A percentile compares a stretch with the other conserved stretches of the same genome.
phyloP scores from a whole-genome alignment of 2,113 vertebrate genomes.

The Pyxicephalus adspersus region DNA sequence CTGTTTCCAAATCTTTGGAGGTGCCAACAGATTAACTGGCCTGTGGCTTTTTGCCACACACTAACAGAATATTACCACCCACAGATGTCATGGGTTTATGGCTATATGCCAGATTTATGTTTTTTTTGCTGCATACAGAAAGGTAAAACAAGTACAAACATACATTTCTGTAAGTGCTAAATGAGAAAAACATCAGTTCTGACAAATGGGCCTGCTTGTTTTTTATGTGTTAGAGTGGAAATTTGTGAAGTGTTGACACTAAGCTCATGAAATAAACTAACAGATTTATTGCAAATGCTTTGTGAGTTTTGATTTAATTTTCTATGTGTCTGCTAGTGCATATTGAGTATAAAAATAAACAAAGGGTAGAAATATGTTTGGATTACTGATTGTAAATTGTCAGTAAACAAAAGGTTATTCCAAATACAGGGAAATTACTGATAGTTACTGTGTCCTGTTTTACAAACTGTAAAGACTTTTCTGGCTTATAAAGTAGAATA shows the following conservation, averaged over 20 bases:
- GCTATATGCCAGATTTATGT: not conserved
- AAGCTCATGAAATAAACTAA: not conserved
- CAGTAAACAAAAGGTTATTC: too few relatives aligned
- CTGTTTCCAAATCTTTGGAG: not conserved
- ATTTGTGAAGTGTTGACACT: not conserved
- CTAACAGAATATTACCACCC: constrained; percentile 11
- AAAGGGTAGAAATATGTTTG: too few relatives aligned
- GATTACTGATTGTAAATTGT: too few relatives aligned
- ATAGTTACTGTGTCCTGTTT: too few relatives aligned
- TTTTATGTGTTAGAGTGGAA: not conserved
- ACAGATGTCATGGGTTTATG: not conserved
- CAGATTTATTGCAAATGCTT: too few relatives aligned
- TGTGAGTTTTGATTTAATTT: too few relatives aligned
- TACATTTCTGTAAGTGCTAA: not conserved
- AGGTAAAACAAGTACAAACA: not conserved
- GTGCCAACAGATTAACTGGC: not conserved
- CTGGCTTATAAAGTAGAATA: too few relatives aligned
- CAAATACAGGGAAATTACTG: too few relatives aligned
- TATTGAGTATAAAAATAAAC: too few relatives aligned
- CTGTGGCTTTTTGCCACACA: not conserved
- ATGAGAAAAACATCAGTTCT: not conserved
- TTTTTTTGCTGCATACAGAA: not conserved
- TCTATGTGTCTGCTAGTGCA: too few relatives aligned
- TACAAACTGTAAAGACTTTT: too few relatives aligned
- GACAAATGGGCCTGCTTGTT: not conserved